phyloP scores from a whole-genome alignment of 2,113 vertebrate genomes.

The Enhydra lutris region DNA sequence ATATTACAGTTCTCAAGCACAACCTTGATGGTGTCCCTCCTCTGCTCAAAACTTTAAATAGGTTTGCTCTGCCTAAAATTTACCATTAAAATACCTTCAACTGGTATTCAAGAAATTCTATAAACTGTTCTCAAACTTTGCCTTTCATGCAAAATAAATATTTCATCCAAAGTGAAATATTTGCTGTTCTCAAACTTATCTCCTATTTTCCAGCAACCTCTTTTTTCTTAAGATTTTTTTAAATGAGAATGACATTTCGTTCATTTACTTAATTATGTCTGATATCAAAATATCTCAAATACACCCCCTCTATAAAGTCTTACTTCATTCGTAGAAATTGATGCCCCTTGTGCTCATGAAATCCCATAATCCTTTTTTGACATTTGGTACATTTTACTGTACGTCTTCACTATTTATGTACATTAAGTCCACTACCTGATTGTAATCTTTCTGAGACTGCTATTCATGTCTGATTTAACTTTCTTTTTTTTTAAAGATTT shows the following conservation, averaged over 20 bases:
- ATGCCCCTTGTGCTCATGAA: background rate
- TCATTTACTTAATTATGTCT: conserved; percentile 11
- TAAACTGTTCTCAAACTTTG: background rate
- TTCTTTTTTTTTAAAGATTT: background rate
- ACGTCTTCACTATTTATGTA: background rate
- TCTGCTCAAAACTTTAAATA: background rate
- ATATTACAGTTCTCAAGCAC: background rate
- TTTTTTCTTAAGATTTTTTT: background rate
- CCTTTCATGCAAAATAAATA: background rate
- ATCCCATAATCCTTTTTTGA: background rate
- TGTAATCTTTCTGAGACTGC: background rate
- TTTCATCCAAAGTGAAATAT: background rate
- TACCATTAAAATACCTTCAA: background rate
- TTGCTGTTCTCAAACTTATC: background rate
- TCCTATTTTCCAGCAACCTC: background rate
- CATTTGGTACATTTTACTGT: background rate
- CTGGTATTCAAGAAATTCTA: background rate
- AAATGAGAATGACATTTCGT: conserved; percentile 3
- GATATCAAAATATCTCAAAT: background rate
- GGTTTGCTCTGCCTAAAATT: background rate
- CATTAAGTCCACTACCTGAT: background rate
- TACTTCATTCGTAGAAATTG: background rate
- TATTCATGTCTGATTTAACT: background rate
- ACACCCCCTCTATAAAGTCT: background rate
- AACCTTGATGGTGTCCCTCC: background rate